phyloP scores from a whole-genome alignment of 2,888 invertebrate genomes.

The Hypsopygia costalis region DNA sequence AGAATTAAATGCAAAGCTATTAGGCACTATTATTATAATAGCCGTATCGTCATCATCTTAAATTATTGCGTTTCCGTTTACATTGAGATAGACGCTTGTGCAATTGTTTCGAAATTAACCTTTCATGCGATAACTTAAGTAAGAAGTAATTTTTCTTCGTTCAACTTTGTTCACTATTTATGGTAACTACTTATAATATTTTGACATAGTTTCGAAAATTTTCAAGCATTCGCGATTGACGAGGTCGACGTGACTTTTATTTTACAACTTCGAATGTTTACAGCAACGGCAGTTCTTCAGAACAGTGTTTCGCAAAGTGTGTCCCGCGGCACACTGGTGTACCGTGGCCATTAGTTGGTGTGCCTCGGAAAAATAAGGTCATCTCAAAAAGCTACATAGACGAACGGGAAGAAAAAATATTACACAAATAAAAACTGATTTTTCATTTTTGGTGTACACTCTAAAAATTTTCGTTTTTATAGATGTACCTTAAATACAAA shows the following conservation, averaged over 20 bases:
- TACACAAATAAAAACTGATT: too few species aligned
- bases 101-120: constrained; percentile 24
- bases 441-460: too few species aligned
- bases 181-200: neutral
- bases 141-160: neutral
- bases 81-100: constrained; percentile 18
- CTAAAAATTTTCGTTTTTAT: too few species aligned
- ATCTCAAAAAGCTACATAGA: too few species aligned
- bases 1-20: constrained; percentile 8
- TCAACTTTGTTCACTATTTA: neutral
- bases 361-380: too few species aligned
- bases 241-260: neutral
- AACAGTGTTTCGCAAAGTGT: too few species aligned
- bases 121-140: constrained; percentile 22
- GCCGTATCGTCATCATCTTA: constrained; percentile 14
- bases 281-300: neutral
- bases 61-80: constrained; percentile 20
- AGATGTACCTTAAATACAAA: too few species aligned
- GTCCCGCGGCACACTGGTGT: too few species aligned
- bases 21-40: constrained; percentile 20
- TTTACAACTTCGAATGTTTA: neutral
- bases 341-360: too few species aligned
- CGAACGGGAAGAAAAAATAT: too few species aligned
- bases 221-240: neutral
- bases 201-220: neutral